Percentiles rank a stretch among this genome's conserved stretches.
Conservation (phyloP, 2,113 vertebrate genomes). For the Lamprotornis superbus region DNA sequence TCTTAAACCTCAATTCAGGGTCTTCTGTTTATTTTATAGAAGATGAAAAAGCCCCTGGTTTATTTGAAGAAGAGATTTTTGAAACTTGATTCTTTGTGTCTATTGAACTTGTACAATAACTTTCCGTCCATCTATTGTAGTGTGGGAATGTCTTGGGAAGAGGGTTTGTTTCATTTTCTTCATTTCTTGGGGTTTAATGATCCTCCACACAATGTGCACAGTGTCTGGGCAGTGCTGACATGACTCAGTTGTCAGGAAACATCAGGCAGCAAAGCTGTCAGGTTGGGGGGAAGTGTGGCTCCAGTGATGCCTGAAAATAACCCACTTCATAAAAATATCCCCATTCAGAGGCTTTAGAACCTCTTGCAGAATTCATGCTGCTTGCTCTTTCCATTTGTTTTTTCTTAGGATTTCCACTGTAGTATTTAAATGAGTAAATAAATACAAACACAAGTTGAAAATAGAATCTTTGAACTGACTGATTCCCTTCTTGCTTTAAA, state of each 20-base stretch:
- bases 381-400: neutral
- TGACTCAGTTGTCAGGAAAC: conserved; percentile 3
- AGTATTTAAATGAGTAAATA: neutral
- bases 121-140: neutral
- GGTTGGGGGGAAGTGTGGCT: conserved; percentile 32
- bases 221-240: neutral
- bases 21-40: neutral
- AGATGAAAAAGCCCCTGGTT: neutral
- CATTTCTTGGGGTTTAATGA: neutral
- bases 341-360: neutral
- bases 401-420: neutral
- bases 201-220: neutral
- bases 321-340: conserved; percentile 12
- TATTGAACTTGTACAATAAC: neutral
- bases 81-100: neutral
- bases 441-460: neutral
- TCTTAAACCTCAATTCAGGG: neutral
- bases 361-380: neutral
- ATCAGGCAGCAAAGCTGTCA: neutral
- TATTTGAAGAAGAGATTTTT: neutral
- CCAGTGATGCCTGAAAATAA: conserved; percentile 36
- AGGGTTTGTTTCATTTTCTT: neutral
- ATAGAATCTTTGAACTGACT: neutral
- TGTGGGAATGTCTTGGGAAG: neutral
- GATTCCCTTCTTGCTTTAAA: neutral